Percentiles rank a stretch among this genome's conserved stretches.
phyloP scores from a whole-genome alignment of 1,140 invertebrate genomes.

The Nephotettix cincticeps region DNA sequence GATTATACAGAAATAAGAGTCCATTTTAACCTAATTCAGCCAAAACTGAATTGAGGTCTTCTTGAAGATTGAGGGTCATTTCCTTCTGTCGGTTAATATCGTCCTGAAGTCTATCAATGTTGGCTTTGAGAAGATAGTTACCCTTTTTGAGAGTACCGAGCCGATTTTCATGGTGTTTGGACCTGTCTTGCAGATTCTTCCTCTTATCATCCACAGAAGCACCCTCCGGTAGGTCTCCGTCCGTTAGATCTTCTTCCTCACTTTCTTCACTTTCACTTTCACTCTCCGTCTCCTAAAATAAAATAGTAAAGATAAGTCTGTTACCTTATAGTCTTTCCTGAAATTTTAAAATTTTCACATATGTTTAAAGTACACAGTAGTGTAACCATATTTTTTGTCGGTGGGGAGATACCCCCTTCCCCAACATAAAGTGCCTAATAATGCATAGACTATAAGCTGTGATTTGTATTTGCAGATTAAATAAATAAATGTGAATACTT shows the following conservation, averaged over 20 bases:
- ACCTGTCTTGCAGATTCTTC: constrained; percentile 56
- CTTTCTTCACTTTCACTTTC: constrained; percentile 48
- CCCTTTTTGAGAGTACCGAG: constrained; percentile 79
- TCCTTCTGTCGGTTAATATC: constrained; percentile 79
- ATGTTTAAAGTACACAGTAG: too few species aligned
- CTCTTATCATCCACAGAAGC: constrained; percentile 63
- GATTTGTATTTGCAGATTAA: too few species aligned
- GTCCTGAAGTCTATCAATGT: constrained; percentile 81
- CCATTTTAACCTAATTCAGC: constrained; percentile 62
- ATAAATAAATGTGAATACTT: too few species aligned
- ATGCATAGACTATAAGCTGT: too few species aligned
- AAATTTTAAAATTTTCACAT: too few species aligned
- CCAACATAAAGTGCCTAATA: too few species aligned
- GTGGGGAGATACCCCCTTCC: too few species aligned
- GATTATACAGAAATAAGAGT: not conserved
- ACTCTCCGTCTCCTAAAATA: constrained; percentile 52
- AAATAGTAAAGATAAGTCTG: too few species aligned
- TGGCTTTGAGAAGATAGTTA: constrained; percentile 80
- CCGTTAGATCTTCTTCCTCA: constrained; percentile 53
- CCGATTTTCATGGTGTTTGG: constrained; percentile 67
- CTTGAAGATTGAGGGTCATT: constrained; percentile 69
- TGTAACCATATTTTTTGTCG: too few species aligned
- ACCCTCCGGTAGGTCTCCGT: constrained; percentile 61
- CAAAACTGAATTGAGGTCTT: constrained; percentile 79
- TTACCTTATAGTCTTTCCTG: too few species aligned